These are phyloP conservation scores for Pelecanus crispus DNA, from an alignment of 2,113 vertebrate species.

Conservation along the genomic window DNA sequence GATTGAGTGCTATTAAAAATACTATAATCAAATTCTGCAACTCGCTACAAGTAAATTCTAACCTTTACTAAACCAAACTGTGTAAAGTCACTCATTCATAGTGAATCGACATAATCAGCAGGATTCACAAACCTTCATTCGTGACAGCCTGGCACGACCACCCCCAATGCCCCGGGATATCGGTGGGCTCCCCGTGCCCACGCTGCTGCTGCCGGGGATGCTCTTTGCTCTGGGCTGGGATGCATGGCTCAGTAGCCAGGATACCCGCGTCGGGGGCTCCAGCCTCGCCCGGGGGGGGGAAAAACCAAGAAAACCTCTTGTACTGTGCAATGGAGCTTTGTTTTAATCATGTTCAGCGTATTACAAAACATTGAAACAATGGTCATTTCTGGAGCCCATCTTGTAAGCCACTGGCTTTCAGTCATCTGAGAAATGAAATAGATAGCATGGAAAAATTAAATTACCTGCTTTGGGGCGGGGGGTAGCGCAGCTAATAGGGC, in stretches of 20 bases:
- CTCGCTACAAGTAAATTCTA: too few species aligned
- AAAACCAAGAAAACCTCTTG: background rate
- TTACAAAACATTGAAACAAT: background rate
- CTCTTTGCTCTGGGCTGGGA: background rate
- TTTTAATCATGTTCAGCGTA: background rate
- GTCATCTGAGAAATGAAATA: background rate
- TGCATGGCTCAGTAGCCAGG: background rate
- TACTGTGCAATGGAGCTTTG: accelerated
- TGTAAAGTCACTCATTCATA: too few species aligned
- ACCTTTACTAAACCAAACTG: too few species aligned
- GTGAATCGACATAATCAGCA: too few species aligned
- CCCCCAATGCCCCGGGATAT: accelerated
- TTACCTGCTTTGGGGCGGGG: background rate
- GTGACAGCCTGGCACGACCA: background rate
- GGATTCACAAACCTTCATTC: too few species aligned
- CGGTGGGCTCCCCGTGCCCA: background rate
- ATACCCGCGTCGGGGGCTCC: accelerated
- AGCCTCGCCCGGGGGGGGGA: background rate
- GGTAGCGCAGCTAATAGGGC: background rate
- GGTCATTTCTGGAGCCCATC: background rate
- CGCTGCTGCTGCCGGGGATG: background rate
- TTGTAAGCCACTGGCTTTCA: background rate
- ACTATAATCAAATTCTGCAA: too few species aligned
- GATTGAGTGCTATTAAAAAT: too few species aligned
- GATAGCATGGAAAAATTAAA: background rate